phyloP scores from a whole-genome alignment of 2,113 vertebrate genomes.

The Erythrocebus patas region DNA sequence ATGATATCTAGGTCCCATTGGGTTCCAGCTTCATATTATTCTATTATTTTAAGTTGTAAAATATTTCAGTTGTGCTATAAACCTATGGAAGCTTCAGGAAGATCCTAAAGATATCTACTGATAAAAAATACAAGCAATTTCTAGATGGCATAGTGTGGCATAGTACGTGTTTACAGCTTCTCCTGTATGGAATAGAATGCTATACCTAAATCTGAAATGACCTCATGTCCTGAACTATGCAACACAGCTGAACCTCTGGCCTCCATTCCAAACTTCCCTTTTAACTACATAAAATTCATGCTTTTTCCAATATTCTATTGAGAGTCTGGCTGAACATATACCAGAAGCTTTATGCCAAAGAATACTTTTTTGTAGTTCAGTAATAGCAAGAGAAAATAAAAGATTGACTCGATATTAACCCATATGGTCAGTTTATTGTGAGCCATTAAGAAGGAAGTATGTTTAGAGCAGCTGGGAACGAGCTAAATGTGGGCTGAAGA shows the following conservation, averaged over 20 bases:
- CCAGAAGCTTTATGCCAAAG: background rate
- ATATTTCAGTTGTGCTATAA: background rate
- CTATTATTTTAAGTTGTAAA: background rate
- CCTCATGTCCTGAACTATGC: no score
- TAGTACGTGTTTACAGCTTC: rapidly evolving
- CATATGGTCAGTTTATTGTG: conserved; percentile 57
- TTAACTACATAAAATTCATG: background rate
- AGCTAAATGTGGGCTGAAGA: conserved; percentile 59
- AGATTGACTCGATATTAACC: conserved; percentile 33
- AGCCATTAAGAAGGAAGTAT: background rate
- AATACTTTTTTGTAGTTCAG: conserved; percentile 33
- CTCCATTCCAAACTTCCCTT: background rate
- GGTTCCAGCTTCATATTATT: background rate
- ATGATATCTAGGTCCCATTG: background rate
- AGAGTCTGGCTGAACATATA: background rate
- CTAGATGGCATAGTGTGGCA: background rate
- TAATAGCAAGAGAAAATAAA: conserved; percentile 17
- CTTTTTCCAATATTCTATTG: background rate
- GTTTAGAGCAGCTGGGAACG: conserved; percentile 72
- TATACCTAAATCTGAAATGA: background rate
- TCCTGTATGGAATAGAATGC: rapidly evolving
- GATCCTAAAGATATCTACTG: background rate
- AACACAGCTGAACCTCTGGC: background rate
- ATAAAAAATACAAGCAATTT: background rate
- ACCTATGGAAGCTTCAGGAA: background rate